These are phyloP conservation scores for Barypeithes pellucidus DNA, from an alignment of 2,888 invertebrate species.

Conservation along the genomic window DNA sequence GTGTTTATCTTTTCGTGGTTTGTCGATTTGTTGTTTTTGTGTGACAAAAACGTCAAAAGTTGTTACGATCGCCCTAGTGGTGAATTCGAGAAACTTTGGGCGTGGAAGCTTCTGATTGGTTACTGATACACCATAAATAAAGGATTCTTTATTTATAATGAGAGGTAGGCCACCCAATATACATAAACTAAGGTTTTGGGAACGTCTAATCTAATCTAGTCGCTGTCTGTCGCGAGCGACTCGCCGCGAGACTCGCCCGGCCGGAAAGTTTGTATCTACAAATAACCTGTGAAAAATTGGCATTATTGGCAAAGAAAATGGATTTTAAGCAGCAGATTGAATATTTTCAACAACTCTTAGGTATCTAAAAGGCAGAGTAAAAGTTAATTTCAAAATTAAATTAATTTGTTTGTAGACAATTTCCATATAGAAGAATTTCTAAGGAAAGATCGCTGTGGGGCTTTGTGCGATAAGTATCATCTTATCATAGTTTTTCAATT, in stretches of 20 bases:
- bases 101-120: conserved; percentile 58
- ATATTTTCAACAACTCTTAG: conserved; percentile 53
- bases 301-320: conserved; percentile 43
- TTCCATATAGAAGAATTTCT: conserved; percentile 69
- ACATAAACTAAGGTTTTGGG: background rate
- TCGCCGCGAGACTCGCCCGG: no score
- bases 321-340: conserved; percentile 50
- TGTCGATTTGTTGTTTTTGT: conserved; percentile 42
- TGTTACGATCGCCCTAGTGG: conserved; percentile 25
- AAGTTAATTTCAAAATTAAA: background rate
- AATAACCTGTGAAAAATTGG: background rate
- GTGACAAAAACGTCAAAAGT: conserved; percentile 34
- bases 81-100: conserved; percentile 33
- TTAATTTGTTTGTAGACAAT: conserved; percentile 62
- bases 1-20: conserved; percentile 32
- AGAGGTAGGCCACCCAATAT: conserved; percentile 17
- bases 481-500: conserved; percentile 75
- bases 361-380: conserved; percentile 41
- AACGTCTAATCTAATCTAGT: no score
- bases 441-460: conserved; percentile 70
- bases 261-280: conserved; percentile 7
- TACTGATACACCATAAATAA: conserved; percentile 17
- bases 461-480: conserved; percentile 74
- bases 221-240: no score
- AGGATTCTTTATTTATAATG: background rate